Conservation (phyloP, 2,888 invertebrate species). For the Gisinianus flammeolus region DNA sequence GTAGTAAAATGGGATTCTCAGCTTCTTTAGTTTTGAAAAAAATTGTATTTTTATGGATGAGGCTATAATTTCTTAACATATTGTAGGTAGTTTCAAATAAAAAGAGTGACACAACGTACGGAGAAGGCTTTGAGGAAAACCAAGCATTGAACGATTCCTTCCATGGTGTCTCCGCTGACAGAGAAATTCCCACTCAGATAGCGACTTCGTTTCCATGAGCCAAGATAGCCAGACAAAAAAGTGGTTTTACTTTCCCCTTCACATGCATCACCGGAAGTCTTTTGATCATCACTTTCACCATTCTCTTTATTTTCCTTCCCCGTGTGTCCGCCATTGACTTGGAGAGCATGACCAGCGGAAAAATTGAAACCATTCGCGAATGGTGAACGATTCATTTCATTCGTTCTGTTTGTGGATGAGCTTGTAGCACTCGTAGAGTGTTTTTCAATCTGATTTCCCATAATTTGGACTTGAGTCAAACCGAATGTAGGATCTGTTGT, state of each 20-base stretch:
- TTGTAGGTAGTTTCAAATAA: too few species aligned
- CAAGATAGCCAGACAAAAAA: slow-evolving; percentile 53
- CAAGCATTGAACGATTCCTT: slow-evolving; percentile 89
- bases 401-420: neutral
- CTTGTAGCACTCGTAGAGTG: neutral
- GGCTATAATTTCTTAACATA: too few species aligned
- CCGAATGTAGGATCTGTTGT: neutral
- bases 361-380: slow-evolving; percentile 9
- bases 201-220: slow-evolving; percentile 64
- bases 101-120: too few species aligned
- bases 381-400: neutral
- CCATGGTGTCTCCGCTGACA: slow-evolving; percentile 89
- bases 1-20: too few species aligned
- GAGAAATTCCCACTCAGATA: slow-evolving; percentile 88
- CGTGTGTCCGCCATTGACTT: neutral
- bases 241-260: slow-evolving; percentile 19
- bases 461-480: neutral
- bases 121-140: slow-evolving; percentile 91
- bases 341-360: slow-evolving; percentile 9
- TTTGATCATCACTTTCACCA: neutral
- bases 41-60: too few species aligned
- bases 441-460: slow-evolving; percentile 15
- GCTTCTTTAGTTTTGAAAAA: too few species aligned
- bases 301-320: neutral
- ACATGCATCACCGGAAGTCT: neutral